Percentiles rank a stretch among this genome's conserved stretches.
Conservation (phyloP, 2,113 vertebrate species). For the Nibea albiflora region DNA sequence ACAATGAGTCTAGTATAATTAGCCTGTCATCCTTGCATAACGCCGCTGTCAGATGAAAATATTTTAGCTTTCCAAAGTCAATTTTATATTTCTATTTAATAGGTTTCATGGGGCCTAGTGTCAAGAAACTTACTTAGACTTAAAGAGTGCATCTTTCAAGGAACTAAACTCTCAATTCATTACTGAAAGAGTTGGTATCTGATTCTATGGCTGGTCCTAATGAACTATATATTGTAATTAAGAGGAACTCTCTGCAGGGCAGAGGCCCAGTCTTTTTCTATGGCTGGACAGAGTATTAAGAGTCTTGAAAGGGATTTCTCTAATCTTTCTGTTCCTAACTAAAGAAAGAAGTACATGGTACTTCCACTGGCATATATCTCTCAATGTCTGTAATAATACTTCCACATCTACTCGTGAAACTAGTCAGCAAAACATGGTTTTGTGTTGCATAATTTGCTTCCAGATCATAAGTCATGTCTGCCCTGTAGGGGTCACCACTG, state of each 20-base stretch:
- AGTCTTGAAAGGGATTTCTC: slow-evolving; percentile 20
- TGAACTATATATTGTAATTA: slow-evolving; percentile 58
- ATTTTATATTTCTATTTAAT: slow-evolving; percentile 55
- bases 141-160: slow-evolving; percentile 51
- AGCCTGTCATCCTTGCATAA: slow-evolving; percentile 55
- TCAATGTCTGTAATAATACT: background rate
- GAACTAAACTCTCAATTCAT: slow-evolving; percentile 41
- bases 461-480: background rate
- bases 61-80: slow-evolving; percentile 51
- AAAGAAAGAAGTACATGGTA: background rate
- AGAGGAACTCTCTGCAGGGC: background rate
- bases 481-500: background rate
- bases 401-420: background rate
- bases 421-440: background rate
- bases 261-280: slow-evolving; percentile 27
- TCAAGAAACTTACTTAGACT: slow-evolving; percentile 46
- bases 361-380: background rate
- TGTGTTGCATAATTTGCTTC: background rate
- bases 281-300: slow-evolving; percentile 36
- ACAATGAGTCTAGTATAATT: slow-evolving; percentile 62
- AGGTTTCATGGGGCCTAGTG: slow-evolving; percentile 48
- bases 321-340: slow-evolving; percentile 7
- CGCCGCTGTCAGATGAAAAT: slow-evolving; percentile 49
- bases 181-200: slow-evolving; percentile 41
- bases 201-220: slow-evolving; percentile 40